Evolutionary conservation across 2,113 vertebrate genomes (phyloP), one percentile per base, ranked within the genome.

Genomic region (Petroica traversi): DNA sequence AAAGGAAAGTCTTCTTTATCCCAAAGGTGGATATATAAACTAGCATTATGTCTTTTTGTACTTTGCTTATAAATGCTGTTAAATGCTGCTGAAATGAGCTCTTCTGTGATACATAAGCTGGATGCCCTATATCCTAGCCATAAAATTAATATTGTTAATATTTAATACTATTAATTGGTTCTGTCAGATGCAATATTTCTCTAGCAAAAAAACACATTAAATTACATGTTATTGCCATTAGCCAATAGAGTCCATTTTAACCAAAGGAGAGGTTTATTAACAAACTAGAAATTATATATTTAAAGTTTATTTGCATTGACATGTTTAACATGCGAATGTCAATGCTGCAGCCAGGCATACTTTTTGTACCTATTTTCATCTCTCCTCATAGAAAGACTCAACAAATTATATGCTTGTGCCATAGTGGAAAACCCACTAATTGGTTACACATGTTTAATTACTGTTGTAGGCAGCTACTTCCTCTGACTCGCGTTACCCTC

Each of bases 391-490:
- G 98, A 99, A 97, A 98, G 97, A 97, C 98, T 97, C 97, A 95
- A 98, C 98, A 99, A 99, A 99, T 99, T 98, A 99, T 98, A 99
- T 98, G 98, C 98, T 98, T 98, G 98, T 97, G 97, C 98, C 97
- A 97, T 98, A 94, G 98, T 98, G 98, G 98, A 98, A 98, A 98
- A 97, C 98, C 98, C 98, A 98, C 98, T 99, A 99, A 99, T 99
- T 99, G 99, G 99, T 98, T 99, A 98, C 99, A 99, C 98, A 99
- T 99, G 99, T 99, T 99, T 99, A 99, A 99, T 99, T 99, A 99
- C 98, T 98, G 98, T 98, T 98, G 98, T 98, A 98, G 97, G 98
- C 98, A 98, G 98, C 98, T 97, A 98, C 99, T 99, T 99, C 99
- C 98, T 98, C 98, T 98, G 98, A 98, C 98, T 98, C 81, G 94